phyloP scores from a whole-genome alignment of 2,797 vertebrate genomes.

The Limosa lapponica region DNA sequence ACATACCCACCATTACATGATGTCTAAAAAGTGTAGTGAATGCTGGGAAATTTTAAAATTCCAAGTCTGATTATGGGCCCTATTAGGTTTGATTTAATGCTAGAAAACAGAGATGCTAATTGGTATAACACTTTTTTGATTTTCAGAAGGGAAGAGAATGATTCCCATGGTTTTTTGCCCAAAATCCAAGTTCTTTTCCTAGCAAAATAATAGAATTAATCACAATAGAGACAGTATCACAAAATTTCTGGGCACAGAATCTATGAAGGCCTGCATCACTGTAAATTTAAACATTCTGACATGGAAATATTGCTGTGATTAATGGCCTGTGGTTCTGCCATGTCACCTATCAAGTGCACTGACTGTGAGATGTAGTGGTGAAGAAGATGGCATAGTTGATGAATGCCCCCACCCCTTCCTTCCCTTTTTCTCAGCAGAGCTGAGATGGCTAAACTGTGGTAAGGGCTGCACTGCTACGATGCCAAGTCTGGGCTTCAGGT shows the following conservation, averaged over 20 bases:
- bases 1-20: constrained; percentile 2
- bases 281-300: neutral
- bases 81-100: neutral
- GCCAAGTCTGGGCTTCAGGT: neutral
- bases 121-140: neutral
- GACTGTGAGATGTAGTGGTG: neutral
- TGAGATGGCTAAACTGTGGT: neutral
- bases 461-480: neutral
- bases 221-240: neutral
- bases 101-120: neutral
- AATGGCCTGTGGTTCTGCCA: neutral
- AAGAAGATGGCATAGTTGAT: neutral
- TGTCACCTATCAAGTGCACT: constrained; percentile 5
- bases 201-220: neutral
- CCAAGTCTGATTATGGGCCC: neutral
- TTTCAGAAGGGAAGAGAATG: neutral
- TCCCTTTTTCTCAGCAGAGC: constrained; percentile 32
- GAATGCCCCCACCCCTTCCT: constrained; percentile 34
- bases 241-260: neutral
- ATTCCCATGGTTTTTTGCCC: neutral
- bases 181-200: neutral
- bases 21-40: neutral
- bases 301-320: neutral
- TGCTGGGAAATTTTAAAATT: neutral
- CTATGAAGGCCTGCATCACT: neutral